Base-by-base conservation (phyloP, 2,113 vertebrate genomes). In the Psilopsiagon aymara region DNA sequence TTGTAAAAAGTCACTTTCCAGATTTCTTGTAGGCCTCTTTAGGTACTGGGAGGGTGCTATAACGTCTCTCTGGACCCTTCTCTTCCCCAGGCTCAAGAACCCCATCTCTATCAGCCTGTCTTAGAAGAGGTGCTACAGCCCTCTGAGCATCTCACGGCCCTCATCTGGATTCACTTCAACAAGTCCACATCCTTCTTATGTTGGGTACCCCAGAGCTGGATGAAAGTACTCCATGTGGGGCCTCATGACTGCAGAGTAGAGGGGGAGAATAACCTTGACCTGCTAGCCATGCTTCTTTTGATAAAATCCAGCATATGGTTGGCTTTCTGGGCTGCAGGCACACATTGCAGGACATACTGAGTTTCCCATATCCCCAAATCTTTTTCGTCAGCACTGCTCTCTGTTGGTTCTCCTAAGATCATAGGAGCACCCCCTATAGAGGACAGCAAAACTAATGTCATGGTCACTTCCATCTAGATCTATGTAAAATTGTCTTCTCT, bases 381-480 rank as follows among this genome's bases (percentile, higher is more conserved):
- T 14, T n/a, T n/a, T 31, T 14, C 33, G n/a, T 59, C 55, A 59
- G 55, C 33, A 13, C 55, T 59, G 55, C 33, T 59, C 20, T n/a
- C 33, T n/a, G 19, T n/a, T 20, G 9, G 9, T n/a, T 59, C 13
- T n/a, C 55, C 55, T 59, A n/a, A 20, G 20, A 43, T 37, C 13
- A 9, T 27, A 69, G 59, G 6, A 37, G 2, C 16, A 66, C 2
- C 1, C 7, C 0, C 13, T 63, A 16, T 1, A 63, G 13, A 79
- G 16, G 20, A 71, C 31, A 75, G 9, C 27, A 82, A 63, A 63
- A 28, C n/a, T 20, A 82, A 64, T 6, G 5, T 10, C 7, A 5
- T 41, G 12, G 13, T 80, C 14, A 31, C 7, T 80, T 80, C 52
- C 33, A 46, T 10, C 24, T 27, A 19, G 64, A 49, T 46, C 18